Evolutionary conservation across 2,113 vertebrate species (phyloP).

Genomic region (Glaucomys volans): DNA sequence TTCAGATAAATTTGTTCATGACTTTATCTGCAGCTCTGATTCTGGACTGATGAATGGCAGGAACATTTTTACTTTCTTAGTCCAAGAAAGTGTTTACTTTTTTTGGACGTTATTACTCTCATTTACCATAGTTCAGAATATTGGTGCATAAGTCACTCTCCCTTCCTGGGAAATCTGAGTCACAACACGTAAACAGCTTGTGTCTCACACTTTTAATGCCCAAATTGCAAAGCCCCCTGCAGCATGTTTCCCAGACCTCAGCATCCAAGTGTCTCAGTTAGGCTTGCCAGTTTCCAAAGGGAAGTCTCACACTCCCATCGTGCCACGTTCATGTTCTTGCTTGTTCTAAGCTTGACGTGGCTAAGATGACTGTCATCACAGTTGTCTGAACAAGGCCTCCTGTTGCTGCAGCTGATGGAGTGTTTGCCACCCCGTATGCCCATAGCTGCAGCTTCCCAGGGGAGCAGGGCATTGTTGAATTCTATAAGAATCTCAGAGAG

Average conservation of each 20-base stretch:
- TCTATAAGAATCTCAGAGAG: background rate
- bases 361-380: background rate
- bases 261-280: background rate
- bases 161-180: background rate
- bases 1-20: background rate
- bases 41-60: background rate
- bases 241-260: background rate
- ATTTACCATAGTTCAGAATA: background rate
- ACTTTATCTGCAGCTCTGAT: background rate
- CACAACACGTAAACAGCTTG: background rate
- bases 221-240: background rate
- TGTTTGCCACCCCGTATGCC: background rate
- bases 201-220: background rate
- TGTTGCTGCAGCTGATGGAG: background rate
- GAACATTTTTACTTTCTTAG: background rate
- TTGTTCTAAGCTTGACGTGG: background rate
- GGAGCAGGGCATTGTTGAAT: too few relatives aligned
- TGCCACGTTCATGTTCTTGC: background rate
- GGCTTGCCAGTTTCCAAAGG: background rate
- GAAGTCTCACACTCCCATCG: background rate
- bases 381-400: background rate
- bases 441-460: background rate
- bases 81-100: background rate
- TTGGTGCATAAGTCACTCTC: background rate
- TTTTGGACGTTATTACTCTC: background rate